Base-by-base conservation (phyloP, 2,888 invertebrate species). In the Petrolisthes manimaculis region DNA sequence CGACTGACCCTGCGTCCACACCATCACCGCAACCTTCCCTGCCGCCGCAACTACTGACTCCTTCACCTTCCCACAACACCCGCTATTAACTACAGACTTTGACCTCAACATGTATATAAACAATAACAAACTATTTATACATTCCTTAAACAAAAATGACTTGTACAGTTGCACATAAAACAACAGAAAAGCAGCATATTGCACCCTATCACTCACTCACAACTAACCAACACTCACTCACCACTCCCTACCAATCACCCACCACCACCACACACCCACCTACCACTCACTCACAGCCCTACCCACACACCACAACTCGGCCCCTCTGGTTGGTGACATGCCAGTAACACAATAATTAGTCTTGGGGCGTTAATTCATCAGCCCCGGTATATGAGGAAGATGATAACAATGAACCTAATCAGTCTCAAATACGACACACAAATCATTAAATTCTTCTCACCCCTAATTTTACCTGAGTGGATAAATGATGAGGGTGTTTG, bases 361-460 rank as follows among this genome's bases (percentile, higher is more conserved):
- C 56, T 55, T 56, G 54, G 75, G 61, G 84, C 69, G 84, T 75
- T 79, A 85, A 85, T 85, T 75, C 69, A 85, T 85, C 79, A 75
- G 67, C 78, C 77, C 78, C 37, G 78, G n/a, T n/a, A n/a, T n/a
- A n/a, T n/a, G n/a, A n/a, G n/a, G n/a, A 69, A 69, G 84, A 85
- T 69, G 69, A 84, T 84, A 84, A 85, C 84, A 79, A 85, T 85
- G 67, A 85, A n/a, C 79, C 56, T 79, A 85, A 85, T 85, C 84
- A 77, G 37, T 21, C 79, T 78, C 79, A 85, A 85, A 77, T 79
- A 85, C 61, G 84, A 77, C 51, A 54, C 54, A n/a, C n/a, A 85
- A 85, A 85, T 85, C 69, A 85, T 79, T n/a, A n/a, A n/a, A n/a
- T 85, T 85, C 69, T 85, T 69, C 69, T 53, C 69, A 53, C 51